phyloP scores from a whole-genome alignment of 2,888 invertebrate genomes.

The Cheilosia vulpina region DNA sequence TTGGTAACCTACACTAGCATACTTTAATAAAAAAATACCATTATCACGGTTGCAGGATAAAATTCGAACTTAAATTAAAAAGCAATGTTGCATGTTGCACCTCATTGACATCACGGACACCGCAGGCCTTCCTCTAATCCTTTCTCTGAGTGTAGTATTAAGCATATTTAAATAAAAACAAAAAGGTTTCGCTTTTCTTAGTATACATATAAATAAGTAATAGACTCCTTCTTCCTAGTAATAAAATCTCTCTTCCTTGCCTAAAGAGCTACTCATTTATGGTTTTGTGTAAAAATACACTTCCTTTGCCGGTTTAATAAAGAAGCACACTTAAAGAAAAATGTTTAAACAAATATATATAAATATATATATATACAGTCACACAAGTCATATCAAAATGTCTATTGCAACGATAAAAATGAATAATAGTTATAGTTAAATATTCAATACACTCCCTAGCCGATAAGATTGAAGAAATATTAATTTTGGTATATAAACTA shows the following conservation, averaged over 20 bases:
- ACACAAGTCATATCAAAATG: conserved; percentile 77
- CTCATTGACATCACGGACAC: conserved; percentile 59
- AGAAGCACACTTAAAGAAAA: conserved; percentile 65
- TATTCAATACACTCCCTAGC: conserved; percentile 67
- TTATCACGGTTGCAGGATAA: too few relatives aligned
- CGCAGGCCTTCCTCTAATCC: conserved; percentile 47
- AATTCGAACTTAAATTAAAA: background rate
- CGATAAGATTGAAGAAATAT: conserved; percentile 56
- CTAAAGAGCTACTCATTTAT: conserved; percentile 24
- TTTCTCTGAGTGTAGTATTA: conserved; percentile 57
- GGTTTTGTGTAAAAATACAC: conserved; percentile 17
- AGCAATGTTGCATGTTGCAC: conserved; percentile 17
- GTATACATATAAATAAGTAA: conserved; percentile 45
- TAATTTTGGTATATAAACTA: conserved; percentile 31
- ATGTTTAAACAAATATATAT: conserved; percentile 53
- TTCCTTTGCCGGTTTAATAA: conserved; percentile 68
- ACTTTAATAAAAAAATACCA: too few relatives aligned
- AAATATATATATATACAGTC: conserved; percentile 68
- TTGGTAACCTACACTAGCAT: too few relatives aligned
- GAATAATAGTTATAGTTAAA: conserved; percentile 72
- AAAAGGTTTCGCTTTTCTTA: conserved; percentile 80
- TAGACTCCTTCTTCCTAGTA: conserved; percentile 22
- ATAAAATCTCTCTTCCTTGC: conserved; percentile 22
- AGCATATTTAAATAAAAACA: conserved; percentile 74
- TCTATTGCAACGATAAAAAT: conserved; percentile 77